phyloP scores from a whole-genome alignment of 2,888 invertebrate genomes.

The Escarpia spicata region DNA sequence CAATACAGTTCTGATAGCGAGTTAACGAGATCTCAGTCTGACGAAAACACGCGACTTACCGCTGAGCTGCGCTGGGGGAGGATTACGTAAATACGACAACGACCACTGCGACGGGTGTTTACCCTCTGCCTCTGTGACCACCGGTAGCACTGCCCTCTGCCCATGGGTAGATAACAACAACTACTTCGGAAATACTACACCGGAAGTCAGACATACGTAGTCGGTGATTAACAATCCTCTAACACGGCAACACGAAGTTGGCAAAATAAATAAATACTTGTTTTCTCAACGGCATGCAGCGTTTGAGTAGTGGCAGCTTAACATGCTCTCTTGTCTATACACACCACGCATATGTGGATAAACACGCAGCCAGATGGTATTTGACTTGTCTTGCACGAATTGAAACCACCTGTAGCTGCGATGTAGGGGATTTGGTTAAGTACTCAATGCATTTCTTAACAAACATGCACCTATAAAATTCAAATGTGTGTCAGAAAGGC shows the following conservation, averaged over 20 bases:
- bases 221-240: not conserved
- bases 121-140: not conserved
- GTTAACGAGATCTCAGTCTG: not conserved
- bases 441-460: too few relatives aligned
- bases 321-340: not conserved
- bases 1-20: not conserved
- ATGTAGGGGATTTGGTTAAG: too few relatives aligned
- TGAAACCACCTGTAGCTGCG: not conserved
- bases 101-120: not conserved
- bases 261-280: slow-evolving; percentile 5
- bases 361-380: not conserved
- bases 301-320: not conserved
- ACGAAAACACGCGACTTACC: not conserved
- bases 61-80: not conserved
- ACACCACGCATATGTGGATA: not conserved
- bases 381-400: not conserved
- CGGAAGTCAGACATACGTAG: not conserved
- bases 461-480: too few relatives aligned
- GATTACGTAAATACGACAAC: not conserved
- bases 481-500: too few relatives aligned
- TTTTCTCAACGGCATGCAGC: not conserved
- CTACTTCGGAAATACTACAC: not conserved
- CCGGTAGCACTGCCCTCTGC: not conserved
- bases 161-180: not conserved
- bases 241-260: not conserved